A percentile compares a stretch with the other conserved stretches of the same genome.
These are phyloP conservation scores for Eretmocerus hayati DNA, from an alignment of 2,888 invertebrate genomes.

Conservation along the genomic window DNA sequence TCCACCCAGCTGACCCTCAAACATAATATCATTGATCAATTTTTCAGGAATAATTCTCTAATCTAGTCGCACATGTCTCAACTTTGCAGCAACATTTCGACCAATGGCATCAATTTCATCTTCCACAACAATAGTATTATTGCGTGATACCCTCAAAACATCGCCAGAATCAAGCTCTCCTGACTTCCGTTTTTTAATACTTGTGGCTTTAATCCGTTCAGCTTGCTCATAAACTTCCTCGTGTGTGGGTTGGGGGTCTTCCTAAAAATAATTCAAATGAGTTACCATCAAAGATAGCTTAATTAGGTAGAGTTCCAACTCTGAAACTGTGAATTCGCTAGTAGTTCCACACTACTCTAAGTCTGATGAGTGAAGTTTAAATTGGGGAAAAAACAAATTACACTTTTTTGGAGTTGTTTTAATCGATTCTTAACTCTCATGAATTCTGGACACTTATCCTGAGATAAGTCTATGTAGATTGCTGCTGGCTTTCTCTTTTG, in stretches of 20 bases:
- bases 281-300: no score
- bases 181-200: conserved; percentile 30
- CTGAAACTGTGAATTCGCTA: no score
- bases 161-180: conserved; percentile 37
- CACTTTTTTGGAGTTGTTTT: conserved; percentile 16
- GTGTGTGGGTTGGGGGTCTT: conserved; percentile 31
- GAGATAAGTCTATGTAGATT: conserved; percentile 39
- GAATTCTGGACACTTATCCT: conserved; percentile 37
- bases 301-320: no score
- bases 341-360: no score
- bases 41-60: conserved; percentile 48
- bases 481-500: conserved; percentile 44
- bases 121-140: conserved; percentile 36
- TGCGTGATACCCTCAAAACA: conserved; percentile 33
- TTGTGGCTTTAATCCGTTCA: conserved; percentile 34
- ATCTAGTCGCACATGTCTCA: conserved; percentile 44
- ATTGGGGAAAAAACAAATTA: not conserved
- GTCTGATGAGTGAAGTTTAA: not conserved
- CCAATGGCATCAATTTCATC: conserved; percentile 46
- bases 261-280: conserved; percentile 33
- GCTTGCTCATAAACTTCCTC: conserved; percentile 35
- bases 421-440: conserved; percentile 31
- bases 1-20: conserved; percentile 47
- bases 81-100: conserved; percentile 44
- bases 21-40: conserved; percentile 46